Base-by-base conservation (phyloP, 2,888 invertebrate genomes). In the Hyposoter dolosus region DNA sequence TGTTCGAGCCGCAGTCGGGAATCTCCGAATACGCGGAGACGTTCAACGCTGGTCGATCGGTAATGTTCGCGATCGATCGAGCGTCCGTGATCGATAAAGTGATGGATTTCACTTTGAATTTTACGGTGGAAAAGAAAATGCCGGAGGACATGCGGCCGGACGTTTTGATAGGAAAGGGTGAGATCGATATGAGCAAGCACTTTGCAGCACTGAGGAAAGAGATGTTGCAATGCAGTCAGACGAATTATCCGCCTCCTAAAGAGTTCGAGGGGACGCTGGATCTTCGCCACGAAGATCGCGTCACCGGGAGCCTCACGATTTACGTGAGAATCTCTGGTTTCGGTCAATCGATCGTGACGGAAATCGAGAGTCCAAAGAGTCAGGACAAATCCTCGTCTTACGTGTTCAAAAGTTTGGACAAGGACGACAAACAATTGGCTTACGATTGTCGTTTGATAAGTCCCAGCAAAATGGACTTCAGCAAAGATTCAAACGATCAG, bases 241-340 rank as follows among this genome's bases (percentile, higher is more conserved):
- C 78, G 12, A 82, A 87, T 72, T 35, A 89, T 12, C 90, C 92
- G 3, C 91, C 91, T 0, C 88, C 92, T 0, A 95, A 96, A 92
- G 95, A 95, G 0, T 93, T 96, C 60, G 96, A 96, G 89, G 96
- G 96, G 87, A 94, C 95, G 0, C 96, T 96, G 85, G 94, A 95
- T 17, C 93, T 96, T 1, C 90, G 93, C 10, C 95, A 94, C 28
- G 94, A 95, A 53, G 94, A 94, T 0, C 89, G 91, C 0, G 91
- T 93, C 45, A 94, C 95, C 9, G 96, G 96, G 0, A 95, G 95
- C 86, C 94, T 96, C 4, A 91, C 94, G 1, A 95, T 96, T 91
- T 96, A 96, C 92, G 94, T 96, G 23, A 95, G 96, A 15, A 95
- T 97, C 92, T 96, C 96, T 0, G 96, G 96, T 86, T 96, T 96